Percentiles rank a stretch among this genome's conserved stretches.
phyloP scores from a whole-genome alignment of 2,888 invertebrate species.

The Lamellibrachia columna region DNA sequence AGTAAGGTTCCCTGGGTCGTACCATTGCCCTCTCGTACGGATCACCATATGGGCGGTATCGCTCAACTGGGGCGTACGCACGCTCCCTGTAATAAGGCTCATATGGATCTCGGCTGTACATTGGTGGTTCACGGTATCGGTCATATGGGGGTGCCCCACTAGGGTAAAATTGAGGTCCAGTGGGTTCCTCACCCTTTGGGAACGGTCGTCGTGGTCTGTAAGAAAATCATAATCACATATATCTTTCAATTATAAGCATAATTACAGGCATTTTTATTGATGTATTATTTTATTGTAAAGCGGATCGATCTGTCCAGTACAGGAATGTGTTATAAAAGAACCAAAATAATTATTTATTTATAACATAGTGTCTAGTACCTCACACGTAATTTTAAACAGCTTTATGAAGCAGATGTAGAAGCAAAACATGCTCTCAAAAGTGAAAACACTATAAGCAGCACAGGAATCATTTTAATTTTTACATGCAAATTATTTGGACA shows the following conservation, averaged over 20 bases:
- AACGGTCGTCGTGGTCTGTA: neutral
- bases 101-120: neutral
- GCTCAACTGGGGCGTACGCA: neutral
- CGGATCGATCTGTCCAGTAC: too few relatives aligned
- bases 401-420: neutral
- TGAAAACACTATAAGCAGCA: neutral
- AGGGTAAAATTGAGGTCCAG: neutral
- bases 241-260: neutral
- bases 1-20: neutral
- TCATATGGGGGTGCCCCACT: neutral
- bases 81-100: neutral
- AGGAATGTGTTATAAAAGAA: too few relatives aligned
- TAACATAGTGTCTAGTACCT: neutral
- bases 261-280: too few relatives aligned
- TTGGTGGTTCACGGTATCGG: neutral
- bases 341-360: neutral
- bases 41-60: neutral
- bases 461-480: neutral
- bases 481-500: neutral
- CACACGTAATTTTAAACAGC: neutral
- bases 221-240: neutral
- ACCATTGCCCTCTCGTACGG: constrained; percentile 4
- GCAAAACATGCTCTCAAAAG: neutral
- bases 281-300: too few relatives aligned
- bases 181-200: neutral